Percentiles rank a stretch among this genome's conserved stretches.
Conservation (phyloP, 2,113 vertebrate genomes). For the Cyanoramphus novaezelandiae region DNA sequence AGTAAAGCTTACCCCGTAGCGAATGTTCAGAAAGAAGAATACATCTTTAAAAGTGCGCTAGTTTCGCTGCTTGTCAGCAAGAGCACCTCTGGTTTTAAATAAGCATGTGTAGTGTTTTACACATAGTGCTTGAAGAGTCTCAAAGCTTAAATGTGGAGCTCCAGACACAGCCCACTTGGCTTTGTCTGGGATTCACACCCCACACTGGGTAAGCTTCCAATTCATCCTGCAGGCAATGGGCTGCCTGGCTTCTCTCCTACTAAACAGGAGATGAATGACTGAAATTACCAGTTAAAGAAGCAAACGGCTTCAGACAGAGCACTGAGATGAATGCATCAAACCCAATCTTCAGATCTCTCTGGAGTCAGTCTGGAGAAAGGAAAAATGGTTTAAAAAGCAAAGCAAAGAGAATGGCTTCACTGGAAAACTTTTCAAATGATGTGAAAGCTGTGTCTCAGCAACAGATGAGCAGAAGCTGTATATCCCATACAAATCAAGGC, state of each 20-base stretch:
- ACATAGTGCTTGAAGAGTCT: neutral
- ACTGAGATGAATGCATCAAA: neutral
- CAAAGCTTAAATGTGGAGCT: neutral
- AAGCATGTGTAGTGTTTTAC: neutral
- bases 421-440: neutral
- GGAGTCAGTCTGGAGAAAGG: neutral
- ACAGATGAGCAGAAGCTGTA: neutral
- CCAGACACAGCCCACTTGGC: neutral
- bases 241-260: neutral
- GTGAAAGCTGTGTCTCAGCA: neutral
- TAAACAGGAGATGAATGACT: neutral
- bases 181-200: neutral
- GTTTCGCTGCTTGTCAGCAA: neutral
- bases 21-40: neutral
- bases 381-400: neutral
- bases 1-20: neutral
- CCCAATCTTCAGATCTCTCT: neutral
- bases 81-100: neutral
- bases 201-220: neutral
- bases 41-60: neutral
- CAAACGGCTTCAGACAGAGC: neutral
- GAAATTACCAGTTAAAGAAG: neutral
- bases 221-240: accelerated
- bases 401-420: neutral
- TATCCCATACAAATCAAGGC: neutral